phyloP scores from a whole-genome alignment of 2,113 vertebrate genomes.

The Theropithecus gelada region DNA sequence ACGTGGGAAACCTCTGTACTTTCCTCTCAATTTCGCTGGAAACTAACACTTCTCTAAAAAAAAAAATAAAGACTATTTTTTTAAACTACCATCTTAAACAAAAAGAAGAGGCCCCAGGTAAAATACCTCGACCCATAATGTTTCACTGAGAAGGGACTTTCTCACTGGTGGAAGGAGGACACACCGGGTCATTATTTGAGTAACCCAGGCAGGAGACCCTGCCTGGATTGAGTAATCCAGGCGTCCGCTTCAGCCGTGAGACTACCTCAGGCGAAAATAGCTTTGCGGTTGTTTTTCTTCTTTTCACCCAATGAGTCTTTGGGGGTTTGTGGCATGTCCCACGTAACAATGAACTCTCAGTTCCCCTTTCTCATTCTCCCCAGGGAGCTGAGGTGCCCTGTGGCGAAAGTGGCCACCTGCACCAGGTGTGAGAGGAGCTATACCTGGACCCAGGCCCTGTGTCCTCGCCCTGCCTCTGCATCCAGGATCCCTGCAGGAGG shows the following conservation, averaged over 20 bases:
- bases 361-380: not conserved
- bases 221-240: too few relatives aligned
- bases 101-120: not conserved
- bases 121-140: not conserved
- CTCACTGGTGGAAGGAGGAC: not conserved
- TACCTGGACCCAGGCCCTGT: not conserved
- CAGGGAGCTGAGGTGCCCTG: not conserved
- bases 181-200: slow-evolving; percentile 37
- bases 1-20: not conserved
- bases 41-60: not conserved
- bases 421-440: not conserved
- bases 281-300: not conserved
- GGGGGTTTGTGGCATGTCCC: not conserved
- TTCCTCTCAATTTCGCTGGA: not conserved
- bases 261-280: slow-evolving; percentile 26
- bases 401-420: not conserved
- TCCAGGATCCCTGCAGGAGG: fast-evolving
- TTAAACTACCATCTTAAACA: not conserved
- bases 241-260: not conserved
- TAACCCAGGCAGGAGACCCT: not conserved
- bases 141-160: slow-evolving; percentile 68
- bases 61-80: not conserved
- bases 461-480: fast-evolving
- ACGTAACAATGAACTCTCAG: not conserved
- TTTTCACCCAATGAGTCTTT: not conserved